These are phyloP conservation scores for Tenualosa ilisha DNA, from an alignment of 2,797 vertebrate genomes.

Conservation along the genomic window DNA sequence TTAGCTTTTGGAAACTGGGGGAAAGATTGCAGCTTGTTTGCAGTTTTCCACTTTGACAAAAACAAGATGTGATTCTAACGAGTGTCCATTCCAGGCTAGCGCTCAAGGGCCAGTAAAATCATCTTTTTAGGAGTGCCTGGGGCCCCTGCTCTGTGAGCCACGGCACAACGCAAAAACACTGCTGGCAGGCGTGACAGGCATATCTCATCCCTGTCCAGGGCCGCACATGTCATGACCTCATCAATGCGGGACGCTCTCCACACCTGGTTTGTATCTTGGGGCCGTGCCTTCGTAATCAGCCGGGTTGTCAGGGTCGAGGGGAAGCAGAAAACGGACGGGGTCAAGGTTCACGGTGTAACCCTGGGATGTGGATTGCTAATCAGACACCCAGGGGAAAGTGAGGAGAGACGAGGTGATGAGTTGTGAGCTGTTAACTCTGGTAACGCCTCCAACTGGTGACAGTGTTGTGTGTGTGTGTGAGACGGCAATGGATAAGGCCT, in stretches of 20 bases:
- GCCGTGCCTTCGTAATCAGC: not conserved
- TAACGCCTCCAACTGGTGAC: not conserved
- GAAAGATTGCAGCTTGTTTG: not conserved
- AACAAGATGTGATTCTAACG: not conserved
- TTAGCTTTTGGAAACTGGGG: not conserved
- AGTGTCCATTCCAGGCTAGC: not conserved
- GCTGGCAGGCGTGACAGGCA: conserved; percentile 2
- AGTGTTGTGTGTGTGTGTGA: not conserved
- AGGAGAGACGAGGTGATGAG: not conserved
- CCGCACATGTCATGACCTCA: conserved; percentile 23
- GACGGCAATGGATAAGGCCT: not conserved
- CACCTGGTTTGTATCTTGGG: conserved; percentile 37
- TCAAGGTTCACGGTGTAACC: conserved; percentile 21
- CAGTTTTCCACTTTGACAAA: not conserved
- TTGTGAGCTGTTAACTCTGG: not conserved
- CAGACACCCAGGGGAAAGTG: not conserved
- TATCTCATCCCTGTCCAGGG: conserved; percentile 18
- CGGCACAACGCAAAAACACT: not conserved
- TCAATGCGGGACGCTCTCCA: not conserved
- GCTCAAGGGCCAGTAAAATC: not conserved
- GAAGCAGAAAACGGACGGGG: conserved; percentile 25
- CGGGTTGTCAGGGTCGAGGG: conserved; percentile 23
- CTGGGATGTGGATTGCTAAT: conserved; percentile 8
- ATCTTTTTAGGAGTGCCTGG: not conserved
- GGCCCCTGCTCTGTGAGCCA: not conserved